Base-by-base conservation (phyloP, 2,888 invertebrate species). In the Lycaena phlaeas region DNA sequence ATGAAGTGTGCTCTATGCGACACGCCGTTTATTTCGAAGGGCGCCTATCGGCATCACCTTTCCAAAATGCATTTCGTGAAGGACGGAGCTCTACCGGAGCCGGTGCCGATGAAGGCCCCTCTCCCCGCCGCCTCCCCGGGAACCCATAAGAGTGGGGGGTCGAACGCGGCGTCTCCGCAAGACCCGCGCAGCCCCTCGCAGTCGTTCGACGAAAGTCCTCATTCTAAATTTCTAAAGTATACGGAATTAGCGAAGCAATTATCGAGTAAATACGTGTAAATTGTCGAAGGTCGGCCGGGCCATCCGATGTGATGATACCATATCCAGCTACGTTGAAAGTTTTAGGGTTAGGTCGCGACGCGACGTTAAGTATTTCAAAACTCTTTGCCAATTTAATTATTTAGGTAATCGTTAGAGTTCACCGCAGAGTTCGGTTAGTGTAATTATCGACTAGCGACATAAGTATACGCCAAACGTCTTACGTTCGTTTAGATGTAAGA, bases 201-300 rank as follows among this genome's bases (percentile, higher is more conserved):
- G 72, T 74, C 88, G 22, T 92, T 91, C 66, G 95, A 95, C 64
- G 96, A 96, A 78, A 95, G 94, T 70, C 95, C 96, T 37, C 96
- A 96, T 84, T 96, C 97, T 59, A 98, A 97, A 87, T 97, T 97
- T 88, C 91, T 97, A 59, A 97, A 97, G 87, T 98, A 98, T 86
- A 97, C 97, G 70, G 97, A 98, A 86, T 90, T 98, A 85, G 98
- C 98, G 65, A 97, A 97, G 85, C 97, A 98, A 86, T 87, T 98
- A 75, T 97, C 97, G 72, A 96, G 96, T 86, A 97, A 97, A 87
- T 96, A 96, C 87, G 93, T 94, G 88, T 95, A 92, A 89, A 66
- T 55, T 57, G 64, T 54, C 49, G 49, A 69, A 75, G 75, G 52
- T 51, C 61, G 60, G 57, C 62, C 66, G 77, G 57, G 68, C 68